phyloP scores from a whole-genome alignment of 2,888 invertebrate genomes.

The Thelaira solivaga region DNA sequence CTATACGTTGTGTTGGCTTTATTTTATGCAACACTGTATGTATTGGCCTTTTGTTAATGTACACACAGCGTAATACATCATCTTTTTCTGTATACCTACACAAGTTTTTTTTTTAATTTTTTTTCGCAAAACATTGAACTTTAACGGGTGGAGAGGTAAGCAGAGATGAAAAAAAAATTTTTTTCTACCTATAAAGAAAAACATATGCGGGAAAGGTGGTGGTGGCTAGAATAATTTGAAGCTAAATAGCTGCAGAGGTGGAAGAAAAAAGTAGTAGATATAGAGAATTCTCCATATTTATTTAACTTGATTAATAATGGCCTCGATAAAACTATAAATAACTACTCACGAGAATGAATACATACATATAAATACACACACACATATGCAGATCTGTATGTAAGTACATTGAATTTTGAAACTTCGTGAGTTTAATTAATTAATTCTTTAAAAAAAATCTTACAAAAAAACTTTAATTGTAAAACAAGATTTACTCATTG shows the following conservation, averaged over 20 bases:
- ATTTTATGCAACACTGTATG: too few relatives aligned
- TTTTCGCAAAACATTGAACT: slow-evolving; percentile 35
- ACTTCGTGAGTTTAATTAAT: too few relatives aligned
- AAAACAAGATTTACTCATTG: too few relatives aligned
- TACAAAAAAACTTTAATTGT: too few relatives aligned
- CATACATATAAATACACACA: background rate
- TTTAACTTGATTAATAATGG: slow-evolving; percentile 45
- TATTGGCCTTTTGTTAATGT: background rate
- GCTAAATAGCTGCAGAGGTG: too few relatives aligned
- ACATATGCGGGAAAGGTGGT: background rate
- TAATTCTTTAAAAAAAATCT: too few relatives aligned
- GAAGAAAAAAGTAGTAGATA: too few relatives aligned
- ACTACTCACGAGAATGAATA: background rate
- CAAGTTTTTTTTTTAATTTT: background rate
- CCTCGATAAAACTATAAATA: slow-evolving; percentile 44
- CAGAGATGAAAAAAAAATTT: background rate
- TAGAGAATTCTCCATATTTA: slow-evolving; percentile 34
- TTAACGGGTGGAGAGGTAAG: background rate
- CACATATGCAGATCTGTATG: background rate
- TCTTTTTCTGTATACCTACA: slow-evolving; percentile 4
- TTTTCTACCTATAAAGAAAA: background rate
- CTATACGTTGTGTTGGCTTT: too few relatives aligned
- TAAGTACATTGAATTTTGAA: too few relatives aligned
- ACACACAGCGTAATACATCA: slow-evolving; percentile 11
- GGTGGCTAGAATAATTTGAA: background rate